Percentiles rank a stretch among this genome's conserved stretches.
Evolutionary conservation across 2,113 vertebrate species (phyloP).

Genomic region (Notothenia coriiceps): DNA sequence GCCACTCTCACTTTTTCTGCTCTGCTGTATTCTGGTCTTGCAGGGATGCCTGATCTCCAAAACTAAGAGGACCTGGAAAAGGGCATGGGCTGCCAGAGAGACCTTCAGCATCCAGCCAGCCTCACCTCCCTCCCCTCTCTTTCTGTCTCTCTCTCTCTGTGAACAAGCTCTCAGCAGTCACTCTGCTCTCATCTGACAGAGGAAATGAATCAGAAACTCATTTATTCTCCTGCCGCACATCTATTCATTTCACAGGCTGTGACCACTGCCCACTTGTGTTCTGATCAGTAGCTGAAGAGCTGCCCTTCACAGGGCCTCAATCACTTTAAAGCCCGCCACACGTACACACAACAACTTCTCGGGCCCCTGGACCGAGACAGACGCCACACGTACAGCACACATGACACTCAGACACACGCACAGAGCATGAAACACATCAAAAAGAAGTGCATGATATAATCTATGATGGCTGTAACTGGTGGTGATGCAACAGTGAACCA

Average conservation of each 20-base stretch:
- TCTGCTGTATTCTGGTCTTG: constrained; percentile 61
- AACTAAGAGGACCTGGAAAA: constrained; percentile 58
- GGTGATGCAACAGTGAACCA: constrained; percentile 87
- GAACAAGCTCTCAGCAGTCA: constrained; percentile 63
- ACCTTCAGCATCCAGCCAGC: constrained; percentile 63
- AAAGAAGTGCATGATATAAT: constrained; percentile 83
- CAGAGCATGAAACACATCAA: constrained; percentile 70
- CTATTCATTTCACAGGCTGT: constrained; percentile 70
- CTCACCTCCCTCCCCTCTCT: constrained; percentile 28
- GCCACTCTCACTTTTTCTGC: constrained; percentile 40
- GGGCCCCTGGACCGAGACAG: constrained; percentile 15
- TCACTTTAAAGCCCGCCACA: constrained; percentile 55
- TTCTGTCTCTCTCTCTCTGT: constrained; percentile 12
- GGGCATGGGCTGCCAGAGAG: constrained; percentile 62
- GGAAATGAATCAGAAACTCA: constrained; percentile 79
- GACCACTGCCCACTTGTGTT: constrained; percentile 72
- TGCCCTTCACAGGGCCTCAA: constrained; percentile 56
- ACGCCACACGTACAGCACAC: constrained; percentile 22
- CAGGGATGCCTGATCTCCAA: constrained; percentile 61
- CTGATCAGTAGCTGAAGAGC: constrained; percentile 65
- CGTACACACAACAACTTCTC: constrained; percentile 40
- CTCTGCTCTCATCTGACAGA: constrained; percentile 73
- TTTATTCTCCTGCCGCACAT: constrained; percentile 73
- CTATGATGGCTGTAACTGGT: constrained; percentile 82
- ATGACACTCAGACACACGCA: constrained; percentile 34